phyloP scores from a whole-genome alignment of 2,113 vertebrate species.

The Oryzias woworae region DNA sequence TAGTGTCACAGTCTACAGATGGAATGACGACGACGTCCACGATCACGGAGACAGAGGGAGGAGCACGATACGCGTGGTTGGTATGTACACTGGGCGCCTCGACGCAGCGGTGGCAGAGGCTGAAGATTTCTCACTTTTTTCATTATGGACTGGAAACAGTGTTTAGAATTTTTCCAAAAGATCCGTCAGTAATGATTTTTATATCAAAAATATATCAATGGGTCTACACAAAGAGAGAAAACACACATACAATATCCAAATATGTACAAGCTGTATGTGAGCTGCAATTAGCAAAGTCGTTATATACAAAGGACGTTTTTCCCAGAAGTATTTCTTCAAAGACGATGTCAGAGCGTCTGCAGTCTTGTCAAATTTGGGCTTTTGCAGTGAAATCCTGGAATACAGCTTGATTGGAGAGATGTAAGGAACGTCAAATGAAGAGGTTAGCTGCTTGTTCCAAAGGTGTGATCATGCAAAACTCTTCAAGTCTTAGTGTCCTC shows the following conservation, averaged over 20 bases:
- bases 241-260: constrained; percentile 76
- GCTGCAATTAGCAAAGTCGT: constrained; percentile 65
- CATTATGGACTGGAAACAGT: constrained; percentile 8
- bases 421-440: background rate
- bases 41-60: constrained; percentile 13
- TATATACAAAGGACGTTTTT: constrained; percentile 67
- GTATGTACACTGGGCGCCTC: constrained; percentile 23
- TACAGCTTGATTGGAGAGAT: constrained; percentile 42
- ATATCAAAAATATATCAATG: constrained; percentile 82
- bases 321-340: constrained; percentile 29
- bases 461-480: constrained; percentile 26
- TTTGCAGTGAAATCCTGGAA: no score
- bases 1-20: constrained; percentile 21
- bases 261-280: constrained; percentile 79
- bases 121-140: constrained; percentile 13
- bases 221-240: constrained; percentile 74
- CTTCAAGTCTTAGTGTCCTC: constrained; percentile 21
- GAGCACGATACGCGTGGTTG: constrained; percentile 22
- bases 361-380: constrained; percentile 6
- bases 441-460: background rate
- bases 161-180: constrained; percentile 36
- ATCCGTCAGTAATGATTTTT: constrained; percentile 59
- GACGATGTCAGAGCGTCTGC: constrained; percentile 29
- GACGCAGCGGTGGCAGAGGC: constrained; percentile 3
- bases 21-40: constrained; percentile 13